Base-by-base conservation (phyloP, 1,140 invertebrate species). In the Choristoneura fumiferana region DNA sequence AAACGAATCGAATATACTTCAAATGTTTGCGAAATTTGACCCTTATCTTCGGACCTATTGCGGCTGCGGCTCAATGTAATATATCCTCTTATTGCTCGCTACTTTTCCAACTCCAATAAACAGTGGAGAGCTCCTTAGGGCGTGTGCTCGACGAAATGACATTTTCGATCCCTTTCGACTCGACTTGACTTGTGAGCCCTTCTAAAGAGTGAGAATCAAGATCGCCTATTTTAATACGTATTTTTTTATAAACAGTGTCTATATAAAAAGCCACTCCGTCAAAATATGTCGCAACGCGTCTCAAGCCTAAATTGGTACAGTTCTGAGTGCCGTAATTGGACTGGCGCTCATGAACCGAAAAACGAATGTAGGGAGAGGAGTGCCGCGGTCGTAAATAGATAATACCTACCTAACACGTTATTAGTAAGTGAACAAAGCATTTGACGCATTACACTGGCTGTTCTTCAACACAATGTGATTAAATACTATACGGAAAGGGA, bases 61-160 rank as follows among this genome's bases (percentile, higher is more conserved):
- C 18, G 18, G 18, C 17, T 12, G 22, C 18, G 4, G 43, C 17
- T 29, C 22, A 6, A 29, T 29, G 22, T 29, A 29, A 29, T 49
- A 33, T 33, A 49, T 9, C 43, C 43, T 49, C 43, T 49, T 49
- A 49, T 49, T 49, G 0, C 43, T 49, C 43, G 18, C 43, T 33
- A 22, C 43, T 49, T 45, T 49, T n/a, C 22, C 43, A 49, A 49
- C 43, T 29, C 18, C 43, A 49, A 49, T n/a, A n/a, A n/a, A n/a
- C n/a, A n/a, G n/a, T n/a, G n/a, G n/a, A 49, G 18, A 29, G 43
- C 13, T 49, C 18, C 18, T 49, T 49, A 12, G 43, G 43, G 43
- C 12, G 18, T 18, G 43, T 49, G 12, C 43, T 49, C 43, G 22
- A 33, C 43, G 5, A 49, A 49, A 49, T 49, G 22, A 49, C 22